These are phyloP conservation scores for Hapalemur alaotrensis DNA, from an alignment of 2,797 vertebrate species.

Conservation along the genomic window DNA sequence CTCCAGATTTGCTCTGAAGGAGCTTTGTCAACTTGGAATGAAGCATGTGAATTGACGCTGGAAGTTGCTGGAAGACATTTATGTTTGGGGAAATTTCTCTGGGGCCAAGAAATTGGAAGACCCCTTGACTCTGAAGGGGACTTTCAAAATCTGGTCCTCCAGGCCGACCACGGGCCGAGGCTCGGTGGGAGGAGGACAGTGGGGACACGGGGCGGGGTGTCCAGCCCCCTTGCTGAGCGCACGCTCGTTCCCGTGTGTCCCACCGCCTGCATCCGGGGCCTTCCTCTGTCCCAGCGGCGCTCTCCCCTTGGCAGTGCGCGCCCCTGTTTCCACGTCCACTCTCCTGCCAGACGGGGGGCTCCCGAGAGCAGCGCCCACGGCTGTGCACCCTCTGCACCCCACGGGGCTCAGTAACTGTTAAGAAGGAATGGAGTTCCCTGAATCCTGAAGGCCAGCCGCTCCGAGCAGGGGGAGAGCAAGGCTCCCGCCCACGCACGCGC, in stretches of 20 bases:
- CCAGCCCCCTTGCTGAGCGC: fast-evolving
- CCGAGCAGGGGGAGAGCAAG: neutral
- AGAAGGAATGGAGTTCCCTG: neutral
- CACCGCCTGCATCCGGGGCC: neutral
- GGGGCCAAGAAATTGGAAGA: neutral
- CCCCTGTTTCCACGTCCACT: neutral
- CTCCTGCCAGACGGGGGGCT: neutral
- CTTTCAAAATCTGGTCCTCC: neutral
- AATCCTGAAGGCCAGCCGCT: neutral
- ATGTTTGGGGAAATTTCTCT: neutral
- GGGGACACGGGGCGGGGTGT: no score
- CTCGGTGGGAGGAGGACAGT: neutral
- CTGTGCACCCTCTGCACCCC: fast-evolving
- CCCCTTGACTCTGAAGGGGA: neutral
- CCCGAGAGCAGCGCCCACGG: neutral
- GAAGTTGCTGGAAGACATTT: neutral
- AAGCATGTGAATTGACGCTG: neutral
- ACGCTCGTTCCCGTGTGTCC: no score
- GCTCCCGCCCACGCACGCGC: neutral
- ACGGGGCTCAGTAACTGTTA: neutral
- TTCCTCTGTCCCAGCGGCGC: neutral
- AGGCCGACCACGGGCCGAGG: neutral
- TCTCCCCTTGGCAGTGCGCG: no score
- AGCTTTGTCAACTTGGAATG: neutral
- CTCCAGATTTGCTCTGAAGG: neutral